Evolutionary conservation across 2,797 vertebrate genomes (phyloP).

Genomic region (Poecilia picta): DNA sequence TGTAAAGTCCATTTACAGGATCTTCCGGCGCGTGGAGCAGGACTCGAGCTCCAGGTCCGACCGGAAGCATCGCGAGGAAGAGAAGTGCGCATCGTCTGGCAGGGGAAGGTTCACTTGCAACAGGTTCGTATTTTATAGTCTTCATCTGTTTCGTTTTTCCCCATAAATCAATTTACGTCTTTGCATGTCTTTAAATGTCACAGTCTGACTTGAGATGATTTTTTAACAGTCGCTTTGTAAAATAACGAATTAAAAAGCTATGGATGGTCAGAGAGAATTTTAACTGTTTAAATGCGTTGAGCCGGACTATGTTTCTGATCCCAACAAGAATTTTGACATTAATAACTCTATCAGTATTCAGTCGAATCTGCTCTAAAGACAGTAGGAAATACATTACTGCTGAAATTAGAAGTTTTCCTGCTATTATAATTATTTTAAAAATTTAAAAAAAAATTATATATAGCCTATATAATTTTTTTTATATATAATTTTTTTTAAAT

Average conservation of each 20-base stretch:
- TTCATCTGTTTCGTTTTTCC: neutral
- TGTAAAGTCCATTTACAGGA: conserved; percentile 2
- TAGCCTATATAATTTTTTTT: no score
- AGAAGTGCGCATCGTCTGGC: neutral
- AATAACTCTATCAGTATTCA: neutral
- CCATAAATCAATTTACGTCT: neutral
- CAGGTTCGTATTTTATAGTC: conserved; percentile 51
- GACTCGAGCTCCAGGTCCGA: conserved; percentile 10
- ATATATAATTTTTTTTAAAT: no score
- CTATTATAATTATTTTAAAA: conserved; percentile 7
- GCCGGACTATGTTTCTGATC: neutral
- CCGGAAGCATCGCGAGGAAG: conserved; percentile 14
- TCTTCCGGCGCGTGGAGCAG: neutral
- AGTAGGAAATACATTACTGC: neutral
- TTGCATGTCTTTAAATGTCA: neutral
- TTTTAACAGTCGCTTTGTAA: conserved; percentile 25
- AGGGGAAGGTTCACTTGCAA: conserved; percentile 36
- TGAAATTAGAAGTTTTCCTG: neutral
- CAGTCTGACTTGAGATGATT: conserved; percentile 46
- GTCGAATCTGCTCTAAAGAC: neutral
- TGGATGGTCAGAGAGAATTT: neutral
- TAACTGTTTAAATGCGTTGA: neutral
- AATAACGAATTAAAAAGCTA: conserved; percentile 8
- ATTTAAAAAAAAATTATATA: no score
- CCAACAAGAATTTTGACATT: neutral